phyloP scores from a whole-genome alignment of 2,113 vertebrate species.

The Galemys pyrenaicus region DNA sequence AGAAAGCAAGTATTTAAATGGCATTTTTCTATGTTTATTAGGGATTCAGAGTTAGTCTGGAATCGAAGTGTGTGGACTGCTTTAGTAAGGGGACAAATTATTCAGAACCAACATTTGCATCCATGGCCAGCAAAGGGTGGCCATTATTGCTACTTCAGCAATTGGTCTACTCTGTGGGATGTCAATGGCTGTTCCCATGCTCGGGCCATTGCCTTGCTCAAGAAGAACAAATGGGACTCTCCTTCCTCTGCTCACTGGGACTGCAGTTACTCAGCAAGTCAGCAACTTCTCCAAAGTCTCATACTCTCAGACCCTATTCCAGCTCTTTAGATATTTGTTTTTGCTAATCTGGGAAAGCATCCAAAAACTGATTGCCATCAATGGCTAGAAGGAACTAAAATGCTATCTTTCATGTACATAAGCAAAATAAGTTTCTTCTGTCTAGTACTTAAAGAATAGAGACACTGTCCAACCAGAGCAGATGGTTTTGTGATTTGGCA shows the following conservation, averaged over 20 bases:
- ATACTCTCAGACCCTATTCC: constrained; percentile 29
- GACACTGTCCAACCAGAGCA: constrained; percentile 52
- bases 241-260: constrained; percentile 34
- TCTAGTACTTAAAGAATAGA: constrained; percentile 33
- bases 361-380: constrained; percentile 52
- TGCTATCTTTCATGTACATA: not conserved
- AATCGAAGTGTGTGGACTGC: not conserved
- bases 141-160: constrained; percentile 52
- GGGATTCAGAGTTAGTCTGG: not conserved
- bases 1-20: not conserved
- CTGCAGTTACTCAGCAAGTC: constrained; percentile 44
- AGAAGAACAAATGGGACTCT: constrained; percentile 52
- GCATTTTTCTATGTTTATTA: not conserved
- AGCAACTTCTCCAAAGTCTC: constrained; percentile 34
- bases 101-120: not conserved
- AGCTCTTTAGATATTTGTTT: constrained; percentile 57
- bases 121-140: not conserved
- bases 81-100: constrained; percentile 23
- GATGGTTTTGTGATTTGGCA: constrained; percentile 68
- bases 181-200: not conserved
- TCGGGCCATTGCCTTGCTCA: constrained; percentile 60
- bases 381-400: not conserved
- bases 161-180: not conserved
- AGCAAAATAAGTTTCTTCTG: constrained; percentile 30
- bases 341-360: constrained; percentile 45